Conservation (phyloP, 1,140 invertebrate species). For the Heliconius himera region DNA sequence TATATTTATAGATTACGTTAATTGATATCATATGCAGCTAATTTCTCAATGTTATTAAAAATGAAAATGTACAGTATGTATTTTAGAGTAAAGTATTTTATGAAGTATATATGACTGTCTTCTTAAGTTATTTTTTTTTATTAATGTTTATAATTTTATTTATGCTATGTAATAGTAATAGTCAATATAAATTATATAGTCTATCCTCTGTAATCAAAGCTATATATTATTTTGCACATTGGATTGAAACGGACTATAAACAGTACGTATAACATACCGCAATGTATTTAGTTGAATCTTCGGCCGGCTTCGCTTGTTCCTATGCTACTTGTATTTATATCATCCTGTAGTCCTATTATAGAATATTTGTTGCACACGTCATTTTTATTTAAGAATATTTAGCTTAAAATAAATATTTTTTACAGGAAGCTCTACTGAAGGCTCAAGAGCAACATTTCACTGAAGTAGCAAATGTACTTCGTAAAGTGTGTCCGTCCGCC, state of each 20-base stretch:
- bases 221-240: slow-evolving; percentile 10
- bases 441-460: slow-evolving; percentile 81
- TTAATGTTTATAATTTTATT: not conserved
- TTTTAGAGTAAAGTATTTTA: not conserved
- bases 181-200: not conserved
- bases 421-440: slow-evolving; percentile 79
- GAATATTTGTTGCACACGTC: too few relatives aligned
- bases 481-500: slow-evolving; percentile 83
- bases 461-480: slow-evolving; percentile 82
- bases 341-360: not conserved
- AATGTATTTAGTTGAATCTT: slow-evolving; percentile 45
- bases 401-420: not conserved
- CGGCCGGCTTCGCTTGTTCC: slow-evolving; percentile 66
- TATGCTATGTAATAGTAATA: not conserved
- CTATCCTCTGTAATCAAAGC: not conserved
- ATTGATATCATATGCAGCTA: not conserved
- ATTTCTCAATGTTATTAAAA: not conserved
- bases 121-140: not conserved
- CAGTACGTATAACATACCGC: slow-evolving; percentile 9
- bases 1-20: not conserved
- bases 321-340: slow-evolving; percentile 8
- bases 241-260: slow-evolving; percentile 13
- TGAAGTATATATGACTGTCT: not conserved
- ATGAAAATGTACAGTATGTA: not conserved
- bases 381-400: too few relatives aligned